Conservation (phyloP, 2,888 invertebrate genomes). For the Eurytoma californica region DNA sequence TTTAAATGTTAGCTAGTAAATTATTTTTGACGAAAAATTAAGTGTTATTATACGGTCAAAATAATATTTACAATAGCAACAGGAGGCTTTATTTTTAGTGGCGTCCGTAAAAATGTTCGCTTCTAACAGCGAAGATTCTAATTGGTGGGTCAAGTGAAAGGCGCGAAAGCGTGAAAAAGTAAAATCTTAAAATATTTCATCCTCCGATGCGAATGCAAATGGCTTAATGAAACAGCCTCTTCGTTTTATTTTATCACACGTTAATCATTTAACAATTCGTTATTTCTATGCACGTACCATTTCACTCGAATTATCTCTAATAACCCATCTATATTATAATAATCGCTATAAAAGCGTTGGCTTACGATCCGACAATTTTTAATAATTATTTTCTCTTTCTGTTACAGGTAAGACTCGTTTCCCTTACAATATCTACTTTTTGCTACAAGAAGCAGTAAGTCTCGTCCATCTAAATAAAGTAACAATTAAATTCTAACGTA, state of each 20-base stretch:
- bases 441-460: neutral
- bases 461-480: neutral
- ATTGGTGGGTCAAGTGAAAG: constrained; percentile 44
- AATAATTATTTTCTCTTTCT: constrained; percentile 23
- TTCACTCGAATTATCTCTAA: too few relatives aligned
- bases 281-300: neutral
- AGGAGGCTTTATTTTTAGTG: too few relatives aligned
- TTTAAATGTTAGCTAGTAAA: too few relatives aligned
- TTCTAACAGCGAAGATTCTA: neutral
- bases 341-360: too few relatives aligned
- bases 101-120: neutral
- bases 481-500: too few relatives aligned
- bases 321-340: too few relatives aligned
- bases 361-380: neutral
- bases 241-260: constrained; percentile 11
- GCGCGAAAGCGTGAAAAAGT: constrained; percentile 21
- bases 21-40: too few relatives aligned
- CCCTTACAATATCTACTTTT: neutral
- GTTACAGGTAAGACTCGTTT: constrained; percentile 47
- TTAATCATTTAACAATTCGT: neutral
- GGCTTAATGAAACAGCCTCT: neutral
- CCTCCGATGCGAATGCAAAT: constrained; percentile 3
- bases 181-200: constrained; percentile 38
- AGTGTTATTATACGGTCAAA: too few relatives aligned
- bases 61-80: too few relatives aligned